These are phyloP conservation scores for Troglohyphantes excavatus DNA, from an alignment of 2,888 invertebrate species.

Conservation along the genomic window DNA sequence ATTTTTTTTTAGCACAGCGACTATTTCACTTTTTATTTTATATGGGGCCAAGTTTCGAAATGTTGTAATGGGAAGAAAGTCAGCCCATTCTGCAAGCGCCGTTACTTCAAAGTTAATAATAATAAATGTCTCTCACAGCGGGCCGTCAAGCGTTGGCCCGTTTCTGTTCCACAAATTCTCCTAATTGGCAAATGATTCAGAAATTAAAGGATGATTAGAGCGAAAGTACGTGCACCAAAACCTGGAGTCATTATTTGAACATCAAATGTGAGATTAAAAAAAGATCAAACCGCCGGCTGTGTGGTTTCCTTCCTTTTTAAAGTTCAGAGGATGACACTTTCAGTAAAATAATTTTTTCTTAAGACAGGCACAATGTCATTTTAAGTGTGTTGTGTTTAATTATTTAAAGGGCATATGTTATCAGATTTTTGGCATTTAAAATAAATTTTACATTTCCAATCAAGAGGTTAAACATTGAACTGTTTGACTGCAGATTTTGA, in stretches of 20 bases:
- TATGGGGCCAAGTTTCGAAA: neutral
- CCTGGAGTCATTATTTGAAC: conserved; percentile 29
- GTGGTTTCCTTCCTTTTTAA: no score
- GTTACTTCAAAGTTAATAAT: conserved; percentile 36
- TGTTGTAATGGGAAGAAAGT: neutral
- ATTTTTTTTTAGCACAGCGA: neutral
- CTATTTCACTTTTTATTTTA: conserved; percentile 20
- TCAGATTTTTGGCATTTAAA: no score
- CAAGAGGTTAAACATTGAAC: no score
- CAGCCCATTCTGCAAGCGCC: neutral
- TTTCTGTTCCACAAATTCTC: conserved; percentile 35
- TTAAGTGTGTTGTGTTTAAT: no score
- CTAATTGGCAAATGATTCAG: conserved; percentile 64
- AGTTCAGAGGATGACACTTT: no score
- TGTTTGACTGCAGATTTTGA: no score
- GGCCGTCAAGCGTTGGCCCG: neutral
- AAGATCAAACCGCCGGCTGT: no score
- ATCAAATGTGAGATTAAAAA: conserved; percentile 23
- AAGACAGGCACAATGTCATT: no score
- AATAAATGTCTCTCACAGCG: conserved; percentile 41
- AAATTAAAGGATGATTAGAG: conserved; percentile 58
- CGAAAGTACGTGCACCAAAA: conserved; percentile 18
- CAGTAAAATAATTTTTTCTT: no score
- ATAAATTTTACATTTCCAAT: no score
- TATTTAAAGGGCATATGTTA: no score